A percentile compares a stretch with the other conserved stretches of the same genome.
These are phyloP conservation scores for Synaphobranchus kaupii DNA, from an alignment of 2,797 vertebrate genomes.

Conservation along the genomic window DNA sequence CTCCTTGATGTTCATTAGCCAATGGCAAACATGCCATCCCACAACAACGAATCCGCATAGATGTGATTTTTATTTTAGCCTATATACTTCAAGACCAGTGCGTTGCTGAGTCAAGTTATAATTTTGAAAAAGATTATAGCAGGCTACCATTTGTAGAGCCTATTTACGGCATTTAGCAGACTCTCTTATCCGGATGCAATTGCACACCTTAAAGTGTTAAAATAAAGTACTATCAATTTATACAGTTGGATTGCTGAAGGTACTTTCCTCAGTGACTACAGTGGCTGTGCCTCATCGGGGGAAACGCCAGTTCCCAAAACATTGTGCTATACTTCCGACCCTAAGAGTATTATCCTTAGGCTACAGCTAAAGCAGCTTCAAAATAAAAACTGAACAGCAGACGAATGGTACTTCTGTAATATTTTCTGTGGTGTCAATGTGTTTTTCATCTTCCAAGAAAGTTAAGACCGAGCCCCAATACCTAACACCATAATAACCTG, in stretches of 20 bases:
- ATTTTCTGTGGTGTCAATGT: not conserved
- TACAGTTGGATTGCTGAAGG: not conserved
- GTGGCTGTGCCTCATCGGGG: not conserved
- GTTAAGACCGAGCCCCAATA: too few relatives aligned
- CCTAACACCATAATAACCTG: not conserved
- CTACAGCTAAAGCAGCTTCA: not conserved
- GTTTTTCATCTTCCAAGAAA: not conserved
- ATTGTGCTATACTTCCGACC: too few relatives aligned
- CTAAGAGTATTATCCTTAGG: too few relatives aligned
- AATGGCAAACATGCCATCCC: not conserved
- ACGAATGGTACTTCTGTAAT: not conserved
- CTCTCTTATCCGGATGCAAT: not conserved
- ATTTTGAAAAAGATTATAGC: not conserved
- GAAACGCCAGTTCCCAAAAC: too few relatives aligned
- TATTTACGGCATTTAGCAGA: not conserved
- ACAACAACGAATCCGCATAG: not conserved
- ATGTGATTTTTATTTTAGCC: not conserved
- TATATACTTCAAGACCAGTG: not conserved
- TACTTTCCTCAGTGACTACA: not conserved
- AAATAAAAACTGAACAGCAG: not conserved
- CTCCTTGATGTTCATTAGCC: not conserved
- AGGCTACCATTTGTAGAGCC: not conserved
- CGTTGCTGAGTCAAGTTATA: not conserved
- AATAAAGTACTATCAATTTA: not conserved
- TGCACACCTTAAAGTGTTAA: not conserved